A percentile compares a stretch with the other conserved stretches of the same genome.
These are phyloP conservation scores for Drosophila seclusa DNA, from an alignment of 2,888 invertebrate genomes.

Conservation along the genomic window DNA sequence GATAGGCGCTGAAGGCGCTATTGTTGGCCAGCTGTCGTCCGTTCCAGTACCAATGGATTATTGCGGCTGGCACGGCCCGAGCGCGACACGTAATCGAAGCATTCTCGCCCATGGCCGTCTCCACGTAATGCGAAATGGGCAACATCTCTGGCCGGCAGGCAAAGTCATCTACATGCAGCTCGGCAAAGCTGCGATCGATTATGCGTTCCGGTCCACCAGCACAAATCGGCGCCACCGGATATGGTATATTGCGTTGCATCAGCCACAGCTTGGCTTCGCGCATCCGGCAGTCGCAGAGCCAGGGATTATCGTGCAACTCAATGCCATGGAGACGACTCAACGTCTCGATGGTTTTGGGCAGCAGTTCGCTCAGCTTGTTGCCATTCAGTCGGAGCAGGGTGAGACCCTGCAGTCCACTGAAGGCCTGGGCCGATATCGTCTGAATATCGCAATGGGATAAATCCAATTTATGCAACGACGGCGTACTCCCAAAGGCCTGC, in stretches of 20 bases:
- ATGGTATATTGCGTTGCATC: conserved; percentile 90
- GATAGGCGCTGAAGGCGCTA: conserved; percentile 91
- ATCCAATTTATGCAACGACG: conserved; percentile 92
- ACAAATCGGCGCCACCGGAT: conserved; percentile 92
- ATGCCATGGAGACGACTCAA: conserved; percentile 91
- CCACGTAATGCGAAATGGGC: conserved; percentile 90
- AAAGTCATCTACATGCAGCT: conserved; percentile 92
- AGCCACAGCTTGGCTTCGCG: conserved; percentile 93
- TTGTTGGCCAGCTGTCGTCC: conserved; percentile 91
- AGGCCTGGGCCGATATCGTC: conserved; percentile 91
- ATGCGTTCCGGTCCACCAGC: conserved; percentile 89
- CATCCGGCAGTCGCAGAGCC: conserved; percentile 94
- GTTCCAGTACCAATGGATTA: conserved; percentile 95
- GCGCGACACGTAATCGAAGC: conserved; percentile 93
- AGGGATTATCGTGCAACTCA: conserved; percentile 94
- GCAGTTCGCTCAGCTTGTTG: conserved; percentile 91
- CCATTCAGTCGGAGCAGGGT: conserved; percentile 93
- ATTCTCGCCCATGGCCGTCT: conserved; percentile 93
- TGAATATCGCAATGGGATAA: conserved; percentile 93
- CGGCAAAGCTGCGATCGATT: conserved; percentile 90
- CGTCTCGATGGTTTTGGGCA: conserved; percentile 90
- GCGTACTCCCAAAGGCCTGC: conserved; percentile 90
- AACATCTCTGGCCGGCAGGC: conserved; percentile 93
- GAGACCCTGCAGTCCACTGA: conserved; percentile 90
- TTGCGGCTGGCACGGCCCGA: conserved; percentile 92